phyloP scores from a whole-genome alignment of 2,797 vertebrate genomes.

The Vireo griseus region DNA sequence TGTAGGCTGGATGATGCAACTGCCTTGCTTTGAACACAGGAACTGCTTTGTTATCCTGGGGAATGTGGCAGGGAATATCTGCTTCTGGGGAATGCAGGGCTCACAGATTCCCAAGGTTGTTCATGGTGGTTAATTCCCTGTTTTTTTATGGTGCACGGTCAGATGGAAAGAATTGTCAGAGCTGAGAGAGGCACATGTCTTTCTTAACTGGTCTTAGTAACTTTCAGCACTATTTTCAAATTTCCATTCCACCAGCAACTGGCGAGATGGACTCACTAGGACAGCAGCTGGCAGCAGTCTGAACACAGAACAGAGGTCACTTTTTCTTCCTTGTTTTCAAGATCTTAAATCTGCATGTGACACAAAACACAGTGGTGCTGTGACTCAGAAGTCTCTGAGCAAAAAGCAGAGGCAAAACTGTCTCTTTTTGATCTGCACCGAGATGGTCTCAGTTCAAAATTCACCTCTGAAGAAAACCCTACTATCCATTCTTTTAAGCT shows the following conservation, averaged over 20 bases:
- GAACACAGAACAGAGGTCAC: neutral
- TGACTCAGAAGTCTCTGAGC: neutral
- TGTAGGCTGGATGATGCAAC: neutral
- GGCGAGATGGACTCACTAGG: accelerated
- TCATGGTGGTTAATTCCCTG: neutral
- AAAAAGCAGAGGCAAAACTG: neutral
- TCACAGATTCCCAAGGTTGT: neutral
- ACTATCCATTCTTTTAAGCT: neutral
- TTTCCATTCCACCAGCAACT: neutral
- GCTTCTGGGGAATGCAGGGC: neutral
- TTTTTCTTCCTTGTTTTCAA: neutral
- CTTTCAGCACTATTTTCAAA: neutral
- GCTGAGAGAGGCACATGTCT: accelerated
- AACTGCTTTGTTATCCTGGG: neutral
- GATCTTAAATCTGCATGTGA: neutral
- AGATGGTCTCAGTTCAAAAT: neutral
- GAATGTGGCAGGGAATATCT: neutral
- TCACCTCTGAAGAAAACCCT: neutral
- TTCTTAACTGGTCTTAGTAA: neutral
- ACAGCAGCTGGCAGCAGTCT: neutral
- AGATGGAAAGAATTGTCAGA: neutral
- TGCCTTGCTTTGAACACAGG: neutral
- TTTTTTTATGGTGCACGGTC: neutral
- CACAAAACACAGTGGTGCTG: neutral
- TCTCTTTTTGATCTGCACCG: neutral